Percentiles rank a stretch among this genome's conserved stretches.
phyloP scores from a whole-genome alignment of 2,113 vertebrate species.

The Epinephelus lanceolatus region DNA sequence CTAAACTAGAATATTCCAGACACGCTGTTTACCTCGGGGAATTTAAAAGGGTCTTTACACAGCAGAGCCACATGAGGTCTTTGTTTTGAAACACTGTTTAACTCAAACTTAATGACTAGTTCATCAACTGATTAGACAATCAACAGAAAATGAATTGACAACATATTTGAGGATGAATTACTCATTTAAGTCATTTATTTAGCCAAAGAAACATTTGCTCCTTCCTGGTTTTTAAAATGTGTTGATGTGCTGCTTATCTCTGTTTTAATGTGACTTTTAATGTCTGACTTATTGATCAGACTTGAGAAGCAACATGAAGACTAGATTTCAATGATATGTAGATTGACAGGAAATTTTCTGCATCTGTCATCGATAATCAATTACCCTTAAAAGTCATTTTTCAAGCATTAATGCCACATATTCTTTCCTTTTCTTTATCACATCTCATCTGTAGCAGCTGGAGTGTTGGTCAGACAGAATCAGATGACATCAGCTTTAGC shows the following conservation, averaged over 20 bases:
- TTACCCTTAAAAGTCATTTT: neutral
- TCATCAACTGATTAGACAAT: neutral
- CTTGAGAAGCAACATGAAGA: neutral
- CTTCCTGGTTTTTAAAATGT: neutral
- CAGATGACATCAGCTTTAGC: neutral
- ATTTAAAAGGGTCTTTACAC: slow-evolving; percentile 5
- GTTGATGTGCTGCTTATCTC: neutral
- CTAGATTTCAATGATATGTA: neutral
- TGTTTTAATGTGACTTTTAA: neutral
- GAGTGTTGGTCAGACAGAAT: no score
- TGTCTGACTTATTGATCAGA: neutral
- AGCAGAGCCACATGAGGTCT: neutral
- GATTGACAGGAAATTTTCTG: neutral
- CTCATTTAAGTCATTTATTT: neutral
- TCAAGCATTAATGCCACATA: neutral
- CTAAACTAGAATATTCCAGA: slow-evolving; percentile 53
- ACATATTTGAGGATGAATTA: neutral
- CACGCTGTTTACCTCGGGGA: slow-evolving; percentile 14
- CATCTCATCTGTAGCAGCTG: neutral
- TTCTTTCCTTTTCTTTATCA: neutral
- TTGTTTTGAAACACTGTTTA: neutral
- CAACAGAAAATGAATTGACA: neutral
- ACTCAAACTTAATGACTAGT: neutral
- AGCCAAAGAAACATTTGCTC: neutral
- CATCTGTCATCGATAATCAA: neutral